phyloP scores from a whole-genome alignment of 2,113 vertebrate genomes.

The Lampris megalopsis region DNA sequence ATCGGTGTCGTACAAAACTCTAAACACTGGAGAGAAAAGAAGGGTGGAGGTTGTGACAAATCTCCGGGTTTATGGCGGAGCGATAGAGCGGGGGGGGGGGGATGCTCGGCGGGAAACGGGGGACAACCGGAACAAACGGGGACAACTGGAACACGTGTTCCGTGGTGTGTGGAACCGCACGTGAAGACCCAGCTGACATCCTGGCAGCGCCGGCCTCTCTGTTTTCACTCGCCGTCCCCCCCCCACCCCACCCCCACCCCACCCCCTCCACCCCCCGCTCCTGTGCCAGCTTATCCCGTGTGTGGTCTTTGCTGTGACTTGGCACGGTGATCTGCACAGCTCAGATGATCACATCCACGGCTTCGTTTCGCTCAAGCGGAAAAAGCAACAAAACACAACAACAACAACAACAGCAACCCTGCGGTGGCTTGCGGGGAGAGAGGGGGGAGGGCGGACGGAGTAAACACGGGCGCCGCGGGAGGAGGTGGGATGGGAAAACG shows the following conservation, averaged over 20 bases:
- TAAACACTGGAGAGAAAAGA: slow-evolving; percentile 55
- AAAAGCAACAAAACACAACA: no score
- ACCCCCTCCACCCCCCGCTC: no score
- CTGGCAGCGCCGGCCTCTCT: slow-evolving; percentile 76
- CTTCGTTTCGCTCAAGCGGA: slow-evolving; percentile 41
- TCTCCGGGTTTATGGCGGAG: slow-evolving; percentile 77
- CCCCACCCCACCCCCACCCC: no score
- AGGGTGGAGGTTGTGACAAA: slow-evolving; percentile 76
- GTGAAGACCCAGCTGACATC: slow-evolving; percentile 82
- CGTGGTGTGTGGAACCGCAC: slow-evolving; percentile 74
- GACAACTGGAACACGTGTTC: slow-evolving; percentile 79
- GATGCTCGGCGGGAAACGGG: slow-evolving; percentile 76
- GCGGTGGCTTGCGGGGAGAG: slow-evolving; percentile 39
- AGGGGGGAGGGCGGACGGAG: slow-evolving; percentile 50
- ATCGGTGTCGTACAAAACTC: slow-evolving; percentile 29
- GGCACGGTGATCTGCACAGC: slow-evolving; percentile 70
- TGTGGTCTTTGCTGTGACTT: slow-evolving; percentile 81
- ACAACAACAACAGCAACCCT: background rate
- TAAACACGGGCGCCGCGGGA: slow-evolving; percentile 35
- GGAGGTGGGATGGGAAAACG: slow-evolving; percentile 65
- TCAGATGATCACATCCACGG: slow-evolving; percentile 72
- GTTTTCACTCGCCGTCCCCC: slow-evolving; percentile 70
- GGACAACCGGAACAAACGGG: no score
- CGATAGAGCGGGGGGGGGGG: slow-evolving; percentile 76
- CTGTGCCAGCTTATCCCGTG: slow-evolving; percentile 79